phyloP scores from a whole-genome alignment of 1,140 invertebrate genomes.

The Pogonus chalceus region DNA sequence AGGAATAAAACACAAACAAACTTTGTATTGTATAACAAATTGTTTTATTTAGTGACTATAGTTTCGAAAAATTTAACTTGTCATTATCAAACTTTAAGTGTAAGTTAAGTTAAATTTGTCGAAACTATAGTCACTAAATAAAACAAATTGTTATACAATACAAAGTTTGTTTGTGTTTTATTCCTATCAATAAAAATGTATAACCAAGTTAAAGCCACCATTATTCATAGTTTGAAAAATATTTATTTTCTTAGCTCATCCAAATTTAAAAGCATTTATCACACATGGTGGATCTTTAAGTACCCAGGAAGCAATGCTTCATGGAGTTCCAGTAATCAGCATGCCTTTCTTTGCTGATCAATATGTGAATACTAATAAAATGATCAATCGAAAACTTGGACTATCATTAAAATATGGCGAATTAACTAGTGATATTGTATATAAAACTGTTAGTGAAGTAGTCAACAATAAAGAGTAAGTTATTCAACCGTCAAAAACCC shows the following conservation, averaged over 20 bases:
- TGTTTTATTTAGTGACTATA: no score
- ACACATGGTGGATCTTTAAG: constrained; percentile 38
- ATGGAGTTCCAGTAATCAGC: constrained; percentile 38
- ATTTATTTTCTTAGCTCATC: constrained; percentile 23
- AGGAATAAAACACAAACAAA: no score
- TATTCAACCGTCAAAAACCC: no score
- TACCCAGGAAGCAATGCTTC: constrained; percentile 37
- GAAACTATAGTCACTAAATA: no score
- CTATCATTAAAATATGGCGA: constrained; percentile 16
- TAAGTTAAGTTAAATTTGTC: no score
- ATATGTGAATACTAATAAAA: constrained; percentile 17
- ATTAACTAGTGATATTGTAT: constrained; percentile 17
- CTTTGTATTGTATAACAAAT: no score
- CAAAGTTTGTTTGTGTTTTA: not conserved
- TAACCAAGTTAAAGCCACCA: no score
- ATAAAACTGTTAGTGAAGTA: constrained; percentile 14
- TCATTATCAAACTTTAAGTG: no score
- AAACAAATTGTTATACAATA: no score
- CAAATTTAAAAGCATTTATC: constrained; percentile 23
- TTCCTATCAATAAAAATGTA: constrained; percentile 10
- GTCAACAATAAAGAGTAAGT: constrained; percentile 26
- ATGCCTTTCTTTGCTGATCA: constrained; percentile 40
- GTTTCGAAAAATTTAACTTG: no score
- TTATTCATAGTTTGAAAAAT: no score
- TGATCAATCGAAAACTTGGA: constrained; percentile 13